Evolutionary conservation across 2,888 invertebrate species (phyloP).

Genomic region (Leucozona laternaria): DNA sequence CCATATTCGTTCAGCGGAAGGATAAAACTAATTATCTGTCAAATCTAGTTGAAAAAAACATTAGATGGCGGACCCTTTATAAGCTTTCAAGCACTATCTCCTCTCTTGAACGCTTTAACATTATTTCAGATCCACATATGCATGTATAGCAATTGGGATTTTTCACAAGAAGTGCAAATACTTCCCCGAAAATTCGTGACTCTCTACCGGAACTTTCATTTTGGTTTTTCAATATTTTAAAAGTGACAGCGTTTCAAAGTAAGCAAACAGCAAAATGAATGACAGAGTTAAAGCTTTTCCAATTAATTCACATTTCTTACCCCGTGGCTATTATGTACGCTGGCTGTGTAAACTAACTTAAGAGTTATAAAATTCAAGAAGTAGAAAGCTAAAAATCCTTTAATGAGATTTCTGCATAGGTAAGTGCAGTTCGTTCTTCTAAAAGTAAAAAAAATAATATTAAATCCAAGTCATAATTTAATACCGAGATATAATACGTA

Average conservation of each 20-base stretch:
- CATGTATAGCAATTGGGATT: no score
- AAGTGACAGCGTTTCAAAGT: not conserved
- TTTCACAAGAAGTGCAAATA: not conserved
- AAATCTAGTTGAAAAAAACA: no score
- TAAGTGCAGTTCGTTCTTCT: constrained; percentile 5
- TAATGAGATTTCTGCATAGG: constrained; percentile 32
- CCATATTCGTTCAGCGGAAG: no score
- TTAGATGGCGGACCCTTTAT: no score
- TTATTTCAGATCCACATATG: no score
- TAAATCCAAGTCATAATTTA: not conserved
- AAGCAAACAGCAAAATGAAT: not conserved
- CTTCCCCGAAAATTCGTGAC: not conserved
- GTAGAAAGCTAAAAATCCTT: constrained; percentile 9
- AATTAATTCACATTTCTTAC: constrained; percentile 27
- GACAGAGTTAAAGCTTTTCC: constrained; percentile 30
- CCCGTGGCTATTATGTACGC: not conserved
- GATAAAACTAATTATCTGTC: no score
- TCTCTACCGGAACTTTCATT: not conserved
- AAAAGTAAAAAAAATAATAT: constrained; percentile 34
- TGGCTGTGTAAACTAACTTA: not conserved
- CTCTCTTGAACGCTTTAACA: no score
- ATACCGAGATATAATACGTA: not conserved
- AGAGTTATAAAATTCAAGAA: not conserved
- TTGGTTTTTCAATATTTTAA: not conserved
- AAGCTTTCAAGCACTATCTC: no score